Percentiles rank a stretch among this genome's conserved stretches.
These are phyloP conservation scores for Poeciliopsis turneri DNA, from an alignment of 2,797 vertebrate genomes.

Conservation along the genomic window DNA sequence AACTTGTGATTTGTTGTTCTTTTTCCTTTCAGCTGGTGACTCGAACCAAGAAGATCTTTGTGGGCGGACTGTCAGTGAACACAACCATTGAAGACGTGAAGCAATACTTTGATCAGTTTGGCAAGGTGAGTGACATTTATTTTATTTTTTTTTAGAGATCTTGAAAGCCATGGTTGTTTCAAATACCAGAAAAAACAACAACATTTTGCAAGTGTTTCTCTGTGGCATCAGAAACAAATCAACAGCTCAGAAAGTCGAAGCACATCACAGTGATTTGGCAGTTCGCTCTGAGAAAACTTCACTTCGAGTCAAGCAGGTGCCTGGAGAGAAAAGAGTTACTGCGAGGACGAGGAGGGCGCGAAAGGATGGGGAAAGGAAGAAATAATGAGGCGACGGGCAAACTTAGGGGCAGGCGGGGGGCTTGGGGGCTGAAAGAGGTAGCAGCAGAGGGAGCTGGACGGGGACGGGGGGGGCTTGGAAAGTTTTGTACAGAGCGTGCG, in stretches of 20 bases:
- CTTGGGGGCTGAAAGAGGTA: conserved; percentile 17
- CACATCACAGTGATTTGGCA: conserved; percentile 20
- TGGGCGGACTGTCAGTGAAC: conserved; percentile 97
- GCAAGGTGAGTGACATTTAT: conserved; percentile 87
- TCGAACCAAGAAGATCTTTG: conserved; percentile 99
- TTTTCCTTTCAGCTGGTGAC: conserved; percentile 90
- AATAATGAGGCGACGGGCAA: conserved; percentile 67
- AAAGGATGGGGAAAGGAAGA: conserved; percentile 51
- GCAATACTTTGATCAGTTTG: conserved; percentile 98
- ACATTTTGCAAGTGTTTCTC: background rate
- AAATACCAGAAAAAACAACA: background rate
- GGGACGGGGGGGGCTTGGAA: conserved; percentile 45
- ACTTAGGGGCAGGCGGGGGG: conserved; percentile 37
- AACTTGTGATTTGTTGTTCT: background rate
- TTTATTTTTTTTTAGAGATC: background rate
- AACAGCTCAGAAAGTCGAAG: conserved; percentile 26
- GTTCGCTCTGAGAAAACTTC: conserved; percentile 39
- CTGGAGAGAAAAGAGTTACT: conserved; percentile 66
- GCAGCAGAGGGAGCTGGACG: background rate
- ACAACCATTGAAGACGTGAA: conserved; percentile 98
- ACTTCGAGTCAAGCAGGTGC: conserved; percentile 25
- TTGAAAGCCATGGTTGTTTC: background rate
- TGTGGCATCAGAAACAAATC: conserved; percentile 19
- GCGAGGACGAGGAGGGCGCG: conserved; percentile 36
- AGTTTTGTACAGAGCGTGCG: conserved; percentile 75